Evolutionary conservation across 2,113 vertebrate species (phyloP), one percentile per base, ranked within the genome.

Genomic region (Puntigrus tetrazona): DNA sequence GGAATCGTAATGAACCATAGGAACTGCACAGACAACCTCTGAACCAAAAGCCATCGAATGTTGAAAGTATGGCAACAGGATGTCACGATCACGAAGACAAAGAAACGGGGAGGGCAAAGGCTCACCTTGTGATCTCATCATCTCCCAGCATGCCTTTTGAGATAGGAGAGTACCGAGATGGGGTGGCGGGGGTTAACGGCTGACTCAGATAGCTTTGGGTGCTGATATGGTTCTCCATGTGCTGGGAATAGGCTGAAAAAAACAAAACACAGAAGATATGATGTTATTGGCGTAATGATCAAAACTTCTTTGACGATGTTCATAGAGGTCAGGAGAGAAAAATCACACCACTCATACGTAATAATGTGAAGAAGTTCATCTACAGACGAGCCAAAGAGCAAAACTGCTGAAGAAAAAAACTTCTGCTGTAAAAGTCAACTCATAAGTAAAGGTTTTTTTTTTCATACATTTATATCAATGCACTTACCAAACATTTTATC

Each of bases 101-200:
- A 52, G 52, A 82, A 38, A 79, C 52, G 1, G 34, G 14, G 55
- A 75, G 27, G 70, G 41, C 34, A 72, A 69, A 36, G 61, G 29
- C 90, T 95, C 93, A 99, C 98, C 98, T 97, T 88, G 96, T 93
- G 88, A 97, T 88, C 87, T 99, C 97, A 50, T 98, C 97, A 50
- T 98, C 97, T 92, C 94, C 95, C 52, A 96, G 92, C 92, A 97
- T 88, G 89, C 94, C 91, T 94, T 97, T 96, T 36, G 97, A 95
- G 92, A 97, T 87, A 3, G 97, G 97, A 0, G 97, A 98, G 45
- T 98, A 99, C 86, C 89, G 94, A 83, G 94, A 94, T 83, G 96
- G 93, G 1, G 97, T 96, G 78, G 96, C 93, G 70, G 97, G 96
- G 67, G 96, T 94, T 78, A 96, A 85, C 16, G 95, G 91, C 86